Base-by-base conservation (phyloP, 2,888 invertebrate genomes). In the Tigriopus californicus region DNA sequence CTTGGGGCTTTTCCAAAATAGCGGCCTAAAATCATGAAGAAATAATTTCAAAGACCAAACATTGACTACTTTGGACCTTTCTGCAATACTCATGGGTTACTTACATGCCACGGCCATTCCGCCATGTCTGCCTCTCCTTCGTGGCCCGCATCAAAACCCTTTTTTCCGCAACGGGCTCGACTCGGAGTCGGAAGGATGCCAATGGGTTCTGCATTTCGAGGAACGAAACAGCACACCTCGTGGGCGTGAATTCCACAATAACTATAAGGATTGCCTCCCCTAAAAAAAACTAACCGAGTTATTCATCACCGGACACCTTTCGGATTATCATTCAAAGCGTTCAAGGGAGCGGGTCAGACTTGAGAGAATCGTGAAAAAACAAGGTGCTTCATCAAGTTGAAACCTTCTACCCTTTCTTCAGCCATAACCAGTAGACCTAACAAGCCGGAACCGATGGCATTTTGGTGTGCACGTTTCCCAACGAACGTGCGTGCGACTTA, bases 91-190 rank as follows among this genome's bases (percentile, higher is more conserved):
- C n/a, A n/a, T n/a, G n/a, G n/a, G n/a, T n/a, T 33, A 66, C 70
- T 66, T 64, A 71, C 72, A 65, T 72, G 72, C 72, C 72, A 72
- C 5, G 70, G 70, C 71, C 71, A 72, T 63, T 72, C 72, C 8
- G 67, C 67, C 55, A 70, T 67, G 63, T 70, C 69, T 1, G 72
- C 70, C 18, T 67, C 60, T 2, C 70, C 70, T 41, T 70, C 69
- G 24, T 66, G 63, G 12, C 66, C 65, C n/a, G 64, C 62, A 53
- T 66, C 65, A 6, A 64, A 62, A 12, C 67, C 68, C 61, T 67
- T 67, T 12, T 61, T 47, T 52, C 64, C 64, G 56, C 64, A 63
- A 25, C 61, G 54, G 56, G 64, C 61, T 12, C 44, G 47, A 41
- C 49, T 44, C n/a, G 61, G 53, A 18, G 61, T 40, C 8, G 67